Evolutionary conservation across 1,140 invertebrate species (phyloP), one percentile per base, ranked within the genome.

Genomic region (Drosophila bifasciata): DNA sequence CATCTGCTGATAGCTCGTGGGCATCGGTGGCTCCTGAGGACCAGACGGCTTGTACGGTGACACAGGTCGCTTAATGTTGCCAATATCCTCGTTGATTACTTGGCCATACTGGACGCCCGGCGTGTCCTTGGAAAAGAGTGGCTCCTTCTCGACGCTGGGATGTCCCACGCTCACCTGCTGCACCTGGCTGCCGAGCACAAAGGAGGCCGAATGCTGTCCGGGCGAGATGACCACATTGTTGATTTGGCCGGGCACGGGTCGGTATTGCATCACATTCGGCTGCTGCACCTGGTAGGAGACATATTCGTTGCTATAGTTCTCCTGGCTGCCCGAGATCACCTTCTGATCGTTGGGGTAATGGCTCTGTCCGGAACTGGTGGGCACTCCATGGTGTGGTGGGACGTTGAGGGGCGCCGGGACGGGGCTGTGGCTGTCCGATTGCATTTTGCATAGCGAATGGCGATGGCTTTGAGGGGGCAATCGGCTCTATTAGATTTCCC

Each of bases 211-310:
- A 55, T 94, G 93, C 68, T 94, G 94, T 49, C 93, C 93, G 1
- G 93, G 94, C 0, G 93, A 93, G 39, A 95, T 93, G 39, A 94
- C 93, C 40, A 95, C 93, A 44, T 94, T 94, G 57, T 93, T 94
- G 1, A 93, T 93, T 61, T 93, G 94, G 2, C 89, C 89, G 23
- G 94, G 93, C 9, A 80, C 88, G n/a, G 92, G 88, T 23, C 91
- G 80, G 46, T 92, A 91, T 56, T 91, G 79, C 78, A 89, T 80
- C 7, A 90, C 63, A 36, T 92, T 91, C 0, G 90, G 91, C 39
- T 92, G 88, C 40, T 91, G 89, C 17, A 91, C 88, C 48, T 90
- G 83, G 53, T 91, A 91, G 3, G 83, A 84, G 0, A 92, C 91
- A 44, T 92, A 91, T 49, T 91, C 89, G 21, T 89, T 80, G 66